Conservation (phyloP, 2,888 invertebrate genomes). For the Hydrotaea cyrtoneurina region DNA sequence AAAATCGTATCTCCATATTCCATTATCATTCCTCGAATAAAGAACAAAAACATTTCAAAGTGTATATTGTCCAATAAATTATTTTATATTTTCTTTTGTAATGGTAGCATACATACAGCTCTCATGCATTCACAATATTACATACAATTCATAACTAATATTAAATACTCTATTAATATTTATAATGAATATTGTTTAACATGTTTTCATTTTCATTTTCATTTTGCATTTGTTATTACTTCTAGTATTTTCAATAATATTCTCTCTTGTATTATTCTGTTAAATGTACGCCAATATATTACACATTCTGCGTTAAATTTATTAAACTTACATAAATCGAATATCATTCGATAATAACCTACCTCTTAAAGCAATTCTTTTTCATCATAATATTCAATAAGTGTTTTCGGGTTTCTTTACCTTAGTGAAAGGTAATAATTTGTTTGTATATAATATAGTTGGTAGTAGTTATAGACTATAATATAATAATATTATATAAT, state of each 20-base stretch:
- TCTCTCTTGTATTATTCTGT: no score
- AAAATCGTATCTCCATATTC: no score
- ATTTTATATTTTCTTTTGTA: slow-evolving; percentile 54
- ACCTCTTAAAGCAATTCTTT: slow-evolving; percentile 40
- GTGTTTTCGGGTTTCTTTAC: neutral
- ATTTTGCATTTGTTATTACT: neutral
- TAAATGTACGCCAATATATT: neutral
- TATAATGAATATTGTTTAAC: slow-evolving; percentile 10
- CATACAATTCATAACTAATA: slow-evolving; percentile 18
- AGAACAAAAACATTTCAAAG: neutral
- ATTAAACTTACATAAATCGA: neutral
- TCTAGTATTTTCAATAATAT: neutral
- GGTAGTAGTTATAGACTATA: neutral
- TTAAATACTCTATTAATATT: slow-evolving; percentile 22
- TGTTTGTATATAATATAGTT: no score
- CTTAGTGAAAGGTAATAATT: no score
- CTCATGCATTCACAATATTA: neutral
- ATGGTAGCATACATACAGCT: slow-evolving; percentile 39
- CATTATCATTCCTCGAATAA: no score
- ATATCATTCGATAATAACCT: neutral
- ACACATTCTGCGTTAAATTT: neutral
- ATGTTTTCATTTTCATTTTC: no score
- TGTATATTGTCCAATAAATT: slow-evolving; percentile 55
- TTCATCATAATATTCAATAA: neutral
- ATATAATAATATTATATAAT: neutral